Conservation (phyloP, 2,113 vertebrate genomes). For the Amazona vittata region DNA sequence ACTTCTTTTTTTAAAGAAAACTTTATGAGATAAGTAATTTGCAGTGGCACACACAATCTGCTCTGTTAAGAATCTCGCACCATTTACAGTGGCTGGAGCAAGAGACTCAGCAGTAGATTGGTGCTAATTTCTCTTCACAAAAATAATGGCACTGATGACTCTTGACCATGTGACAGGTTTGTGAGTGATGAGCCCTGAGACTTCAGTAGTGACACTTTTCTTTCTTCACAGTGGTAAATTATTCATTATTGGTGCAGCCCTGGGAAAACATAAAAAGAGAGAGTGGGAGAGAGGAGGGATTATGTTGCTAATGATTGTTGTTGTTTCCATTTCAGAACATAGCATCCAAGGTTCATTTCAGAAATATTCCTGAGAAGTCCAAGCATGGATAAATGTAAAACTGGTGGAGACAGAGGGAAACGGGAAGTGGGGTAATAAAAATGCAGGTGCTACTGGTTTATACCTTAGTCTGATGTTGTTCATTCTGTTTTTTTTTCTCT, state of each 20-base stretch:
- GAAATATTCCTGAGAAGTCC: background rate
- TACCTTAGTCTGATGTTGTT: background rate
- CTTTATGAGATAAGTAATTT: slow-evolving; percentile 36
- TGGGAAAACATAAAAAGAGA: slow-evolving; percentile 71
- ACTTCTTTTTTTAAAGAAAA: background rate
- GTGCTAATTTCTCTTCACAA: slow-evolving; percentile 68
- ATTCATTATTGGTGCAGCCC: slow-evolving; percentile 71
- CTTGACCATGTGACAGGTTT: slow-evolving; percentile 74
- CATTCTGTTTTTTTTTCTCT: background rate
- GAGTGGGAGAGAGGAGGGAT: slow-evolving; percentile 51
- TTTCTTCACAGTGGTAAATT: slow-evolving; percentile 73
- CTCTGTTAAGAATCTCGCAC: slow-evolving; percentile 54
- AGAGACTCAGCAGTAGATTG: slow-evolving; percentile 38
- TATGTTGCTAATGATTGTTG: slow-evolving; percentile 67
- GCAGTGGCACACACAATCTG: slow-evolving; percentile 45
- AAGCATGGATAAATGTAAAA: background rate
- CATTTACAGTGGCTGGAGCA: slow-evolving; percentile 56
- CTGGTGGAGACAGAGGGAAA: background rate
- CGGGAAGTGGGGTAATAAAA: background rate
- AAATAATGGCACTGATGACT: slow-evolving; percentile 71
- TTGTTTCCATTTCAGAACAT: slow-evolving; percentile 19
- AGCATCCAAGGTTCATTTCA: slow-evolving; percentile 28
- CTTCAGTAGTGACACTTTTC: slow-evolving; percentile 71
- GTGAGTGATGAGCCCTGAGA: slow-evolving; percentile 74
- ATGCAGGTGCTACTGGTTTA: background rate